Evolutionary conservation across 2,797 vertebrate genomes (phyloP).

Genomic region (Falco berigora): DNA sequence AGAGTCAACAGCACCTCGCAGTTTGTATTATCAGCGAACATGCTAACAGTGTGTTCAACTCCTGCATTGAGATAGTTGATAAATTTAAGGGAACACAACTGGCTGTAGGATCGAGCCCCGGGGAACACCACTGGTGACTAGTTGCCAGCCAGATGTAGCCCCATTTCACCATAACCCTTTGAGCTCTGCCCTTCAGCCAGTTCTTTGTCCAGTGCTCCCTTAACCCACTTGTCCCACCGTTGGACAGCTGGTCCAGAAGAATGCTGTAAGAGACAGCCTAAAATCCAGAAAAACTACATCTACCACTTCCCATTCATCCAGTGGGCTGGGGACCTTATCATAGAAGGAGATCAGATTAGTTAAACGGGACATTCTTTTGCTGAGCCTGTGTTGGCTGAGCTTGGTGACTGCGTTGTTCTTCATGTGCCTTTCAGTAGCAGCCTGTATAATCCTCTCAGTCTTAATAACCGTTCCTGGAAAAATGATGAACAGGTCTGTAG

Average conservation of each 20-base stretch:
- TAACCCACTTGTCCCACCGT: too few relatives aligned
- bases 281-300: neutral
- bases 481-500: neutral
- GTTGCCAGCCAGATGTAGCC: neutral
- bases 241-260: too few relatives aligned
- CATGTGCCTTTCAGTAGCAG: neutral
- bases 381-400: neutral
- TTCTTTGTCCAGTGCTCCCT: too few relatives aligned
- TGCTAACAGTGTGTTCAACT: neutral
- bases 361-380: neutral
- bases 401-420: neutral
- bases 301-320: rapidly evolving
- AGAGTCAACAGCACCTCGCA: neutral
- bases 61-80: too few relatives aligned
- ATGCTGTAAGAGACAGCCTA: too few relatives aligned
- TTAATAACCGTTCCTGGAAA: too few relatives aligned
- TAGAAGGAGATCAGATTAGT: neutral
- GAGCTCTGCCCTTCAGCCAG: neutral
- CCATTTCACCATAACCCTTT: too few relatives aligned
- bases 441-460: neutral
- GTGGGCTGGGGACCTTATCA: neutral
- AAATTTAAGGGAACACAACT: too few relatives aligned
- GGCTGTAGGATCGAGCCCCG: neutral
- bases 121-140: neutral
- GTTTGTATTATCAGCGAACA: neutral